These are phyloP conservation scores for Hydrochoerus hydrochaeris DNA, from an alignment of 2,113 vertebrate genomes.

Conservation along the genomic window DNA sequence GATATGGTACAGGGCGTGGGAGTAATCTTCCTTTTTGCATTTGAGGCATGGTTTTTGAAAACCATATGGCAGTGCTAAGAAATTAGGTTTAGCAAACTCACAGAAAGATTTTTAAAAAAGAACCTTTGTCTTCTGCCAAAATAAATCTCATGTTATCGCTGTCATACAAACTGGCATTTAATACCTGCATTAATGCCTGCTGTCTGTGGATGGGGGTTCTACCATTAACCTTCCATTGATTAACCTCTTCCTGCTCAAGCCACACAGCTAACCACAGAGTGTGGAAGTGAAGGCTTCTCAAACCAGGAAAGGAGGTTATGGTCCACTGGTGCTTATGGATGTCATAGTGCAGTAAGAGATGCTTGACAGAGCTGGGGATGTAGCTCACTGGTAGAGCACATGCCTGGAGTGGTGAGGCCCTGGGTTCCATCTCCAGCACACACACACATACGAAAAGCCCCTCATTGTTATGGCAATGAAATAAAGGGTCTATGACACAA, in stretches of 20 bases:
- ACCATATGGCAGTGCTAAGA: conserved; percentile 35
- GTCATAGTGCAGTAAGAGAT: background rate
- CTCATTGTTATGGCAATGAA: background rate
- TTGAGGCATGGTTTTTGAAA: conserved; percentile 52
- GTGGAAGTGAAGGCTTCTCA: background rate
- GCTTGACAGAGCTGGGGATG: background rate
- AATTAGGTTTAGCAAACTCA: conserved; percentile 61
- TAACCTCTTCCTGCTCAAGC: background rate
- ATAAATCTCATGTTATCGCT: conserved; percentile 27
- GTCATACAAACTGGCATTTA: conserved; percentile 26
- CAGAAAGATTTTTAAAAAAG: conserved; percentile 33
- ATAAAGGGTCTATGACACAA: background rate
- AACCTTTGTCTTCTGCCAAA: conserved; percentile 66
- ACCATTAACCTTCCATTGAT: background rate
- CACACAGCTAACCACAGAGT: background rate
- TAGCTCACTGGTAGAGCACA: background rate
- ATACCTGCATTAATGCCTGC: background rate
- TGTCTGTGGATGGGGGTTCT: background rate
- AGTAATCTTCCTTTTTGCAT: conserved; percentile 1
- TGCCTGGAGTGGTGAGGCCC: background rate
- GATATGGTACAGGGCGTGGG: background rate
- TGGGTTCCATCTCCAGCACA: background rate
- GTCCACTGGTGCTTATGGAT: background rate
- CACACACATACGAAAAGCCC: background rate
- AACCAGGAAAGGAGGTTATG: background rate